Conservation (phyloP, 2,888 invertebrate genomes). For the Corythucha ciliata region DNA sequence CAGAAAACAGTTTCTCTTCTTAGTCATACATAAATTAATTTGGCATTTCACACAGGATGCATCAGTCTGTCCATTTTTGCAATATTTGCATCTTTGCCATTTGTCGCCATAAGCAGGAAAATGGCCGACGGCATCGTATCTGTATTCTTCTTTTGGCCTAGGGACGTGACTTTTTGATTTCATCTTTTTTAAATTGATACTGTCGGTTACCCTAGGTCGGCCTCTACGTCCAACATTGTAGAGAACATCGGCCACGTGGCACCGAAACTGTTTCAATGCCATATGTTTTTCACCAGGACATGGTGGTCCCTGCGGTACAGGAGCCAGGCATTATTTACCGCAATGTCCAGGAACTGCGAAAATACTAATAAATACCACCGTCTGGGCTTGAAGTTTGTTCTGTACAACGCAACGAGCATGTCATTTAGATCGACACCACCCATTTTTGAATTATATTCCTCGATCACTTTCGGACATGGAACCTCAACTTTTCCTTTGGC, state of each 20-base stretch:
- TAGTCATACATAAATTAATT: slow-evolving; percentile 21
- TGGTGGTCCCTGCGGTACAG: slow-evolving; percentile 18
- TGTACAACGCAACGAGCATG: slow-evolving; percentile 24
- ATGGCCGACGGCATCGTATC: slow-evolving; percentile 19
- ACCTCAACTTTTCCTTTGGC: slow-evolving; percentile 18
- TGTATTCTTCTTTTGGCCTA: slow-evolving; percentile 14
- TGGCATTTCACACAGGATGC: slow-evolving; percentile 20
- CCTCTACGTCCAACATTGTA: slow-evolving; percentile 6
- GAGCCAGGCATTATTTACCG: slow-evolving; percentile 13
- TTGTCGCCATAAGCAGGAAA: slow-evolving; percentile 9
- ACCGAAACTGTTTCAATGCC: slow-evolving; percentile 12
- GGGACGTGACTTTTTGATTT: not conserved
- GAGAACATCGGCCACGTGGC: slow-evolving; percentile 9
- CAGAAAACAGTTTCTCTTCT: slow-evolving; percentile 22
- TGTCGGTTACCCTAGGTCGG: not conserved
- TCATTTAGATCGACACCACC: slow-evolving; percentile 24
- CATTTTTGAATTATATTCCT: slow-evolving; percentile 24
- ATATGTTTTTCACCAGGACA: slow-evolving; percentile 12
- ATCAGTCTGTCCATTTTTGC: slow-evolving; percentile 8
- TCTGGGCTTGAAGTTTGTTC: slow-evolving; percentile 1
- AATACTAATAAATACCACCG: slow-evolving; percentile 1
- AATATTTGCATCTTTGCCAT: slow-evolving; percentile 14
- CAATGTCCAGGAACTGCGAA: slow-evolving; percentile 5
- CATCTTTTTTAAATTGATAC: not conserved
- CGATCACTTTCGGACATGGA: slow-evolving; percentile 14